A percentile compares a stretch with the other conserved stretches of the same genome.
phyloP scores from a whole-genome alignment of 2,797 vertebrate genomes.

The Lutjanus campechanus region DNA sequence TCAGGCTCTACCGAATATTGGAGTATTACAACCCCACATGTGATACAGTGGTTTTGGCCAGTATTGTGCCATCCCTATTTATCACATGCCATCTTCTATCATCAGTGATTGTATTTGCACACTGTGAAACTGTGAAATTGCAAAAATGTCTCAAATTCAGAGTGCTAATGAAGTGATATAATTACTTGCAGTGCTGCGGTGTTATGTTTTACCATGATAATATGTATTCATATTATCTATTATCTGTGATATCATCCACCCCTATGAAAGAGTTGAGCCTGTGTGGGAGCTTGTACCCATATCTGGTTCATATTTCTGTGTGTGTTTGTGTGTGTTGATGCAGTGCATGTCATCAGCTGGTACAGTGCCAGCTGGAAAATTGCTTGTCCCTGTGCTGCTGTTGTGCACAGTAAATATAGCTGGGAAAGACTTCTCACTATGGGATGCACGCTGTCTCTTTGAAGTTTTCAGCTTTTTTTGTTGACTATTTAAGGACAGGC shows the following conservation, averaged over 20 bases:
- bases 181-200: background rate
- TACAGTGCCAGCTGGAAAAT: slow-evolving; percentile 26
- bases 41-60: too few species aligned
- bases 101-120: background rate
- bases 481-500: slow-evolving; percentile 26
- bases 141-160: background rate
- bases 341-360: slow-evolving; percentile 2
- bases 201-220: slow-evolving; percentile 1
- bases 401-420: slow-evolving; percentile 68
- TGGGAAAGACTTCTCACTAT: slow-evolving; percentile 29
- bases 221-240: background rate
- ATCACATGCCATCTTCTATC: background rate
- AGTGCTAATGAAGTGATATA: background rate
- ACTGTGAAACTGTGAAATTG: background rate
- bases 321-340: slow-evolving; percentile 32
- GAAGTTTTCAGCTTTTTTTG: slow-evolving; percentile 38
- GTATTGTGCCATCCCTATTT: too few species aligned
- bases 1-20: too few species aligned
- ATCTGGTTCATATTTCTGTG: slow-evolving; percentile 38
- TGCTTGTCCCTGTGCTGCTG: slow-evolving; percentile 5
- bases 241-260: background rate
- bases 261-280: slow-evolving; percentile 14
- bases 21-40: too few species aligned
- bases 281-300: slow-evolving; percentile 13
- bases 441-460: slow-evolving; percentile 19